Conservation (phyloP, 2,797 vertebrate species). For the Anguilla pacifica region DNA sequence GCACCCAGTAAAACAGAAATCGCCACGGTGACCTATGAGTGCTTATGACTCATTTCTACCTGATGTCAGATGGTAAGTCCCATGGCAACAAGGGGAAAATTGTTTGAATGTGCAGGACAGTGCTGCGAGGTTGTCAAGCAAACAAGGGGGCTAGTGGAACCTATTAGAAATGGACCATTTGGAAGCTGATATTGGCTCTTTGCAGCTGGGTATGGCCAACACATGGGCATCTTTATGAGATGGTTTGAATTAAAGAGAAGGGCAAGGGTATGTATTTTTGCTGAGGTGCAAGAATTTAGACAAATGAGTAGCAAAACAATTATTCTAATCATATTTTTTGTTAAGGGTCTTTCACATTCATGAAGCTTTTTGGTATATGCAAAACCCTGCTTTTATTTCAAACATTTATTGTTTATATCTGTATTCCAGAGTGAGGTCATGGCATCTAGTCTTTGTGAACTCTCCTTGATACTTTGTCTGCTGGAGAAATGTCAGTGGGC, state of each 20-base stretch:
- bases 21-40: constrained; percentile 63
- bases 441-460: constrained; percentile 41
- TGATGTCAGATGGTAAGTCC: constrained; percentile 58
- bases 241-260: constrained; percentile 49
- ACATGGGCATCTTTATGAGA: constrained; percentile 69
- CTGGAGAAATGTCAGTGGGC: constrained; percentile 53
- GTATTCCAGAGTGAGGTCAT: constrained; percentile 52
- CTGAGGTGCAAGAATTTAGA: constrained; percentile 35
- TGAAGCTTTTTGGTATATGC: constrained; percentile 10
- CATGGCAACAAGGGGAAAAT: constrained; percentile 64
- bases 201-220: constrained; percentile 57
- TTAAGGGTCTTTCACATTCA: constrained; percentile 12
- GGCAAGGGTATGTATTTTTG: constrained; percentile 30
- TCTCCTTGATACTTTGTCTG: constrained; percentile 37
- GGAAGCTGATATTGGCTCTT: constrained; percentile 68
- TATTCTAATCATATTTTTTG: constrained; percentile 6
- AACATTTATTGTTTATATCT: constrained; percentile 29
- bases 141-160: constrained; percentile 65
- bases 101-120: constrained; percentile 64
- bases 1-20: constrained; percentile 67
- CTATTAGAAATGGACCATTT: constrained; percentile 73
- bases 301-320: constrained; percentile 2
- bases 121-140: constrained; percentile 66
- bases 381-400: constrained; percentile 1
- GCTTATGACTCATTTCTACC: constrained; percentile 75